Evolutionary conservation across 2,113 vertebrate genomes (phyloP).

Genomic region (Conger conger): DNA sequence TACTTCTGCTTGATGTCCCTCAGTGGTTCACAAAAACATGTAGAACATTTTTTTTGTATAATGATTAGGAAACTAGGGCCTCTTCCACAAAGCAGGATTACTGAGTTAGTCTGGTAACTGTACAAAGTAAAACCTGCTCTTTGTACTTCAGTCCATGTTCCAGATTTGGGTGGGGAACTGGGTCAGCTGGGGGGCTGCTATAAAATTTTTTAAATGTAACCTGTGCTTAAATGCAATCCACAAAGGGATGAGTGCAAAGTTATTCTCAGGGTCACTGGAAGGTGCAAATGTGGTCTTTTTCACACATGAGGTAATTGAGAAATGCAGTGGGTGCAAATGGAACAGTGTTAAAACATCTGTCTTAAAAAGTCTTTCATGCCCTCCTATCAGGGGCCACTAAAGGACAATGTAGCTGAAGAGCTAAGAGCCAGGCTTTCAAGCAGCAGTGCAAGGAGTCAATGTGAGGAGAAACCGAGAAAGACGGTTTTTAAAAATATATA

Average conservation of each 20-base stretch:
- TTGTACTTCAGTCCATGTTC: too few species aligned
- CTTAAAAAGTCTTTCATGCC: background rate
- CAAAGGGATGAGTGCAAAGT: background rate
- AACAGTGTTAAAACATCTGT: background rate
- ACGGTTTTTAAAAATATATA: too few species aligned
- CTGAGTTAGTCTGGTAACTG: too few species aligned
- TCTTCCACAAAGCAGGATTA: too few species aligned
- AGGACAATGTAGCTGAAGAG: background rate
- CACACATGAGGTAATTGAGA: background rate
- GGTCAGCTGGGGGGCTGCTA: too few species aligned
- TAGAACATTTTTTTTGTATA: background rate
- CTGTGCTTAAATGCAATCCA: background rate
- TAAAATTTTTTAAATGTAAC: too few species aligned
- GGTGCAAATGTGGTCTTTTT: background rate
- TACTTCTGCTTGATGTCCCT: background rate
- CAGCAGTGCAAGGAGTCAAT: background rate
- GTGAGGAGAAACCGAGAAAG: background rate
- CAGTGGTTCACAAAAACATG: background rate
- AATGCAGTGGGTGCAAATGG: conserved; percentile 4
- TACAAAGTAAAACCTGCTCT: too few species aligned
- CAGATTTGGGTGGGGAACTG: too few species aligned
- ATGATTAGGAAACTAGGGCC: too few species aligned
- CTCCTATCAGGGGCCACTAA: background rate
- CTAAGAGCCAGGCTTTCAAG: background rate
- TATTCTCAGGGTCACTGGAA: background rate